Evolutionary conservation across 2,113 vertebrate genomes (phyloP).

Genomic region (Austrofundulus limnaeus): DNA sequence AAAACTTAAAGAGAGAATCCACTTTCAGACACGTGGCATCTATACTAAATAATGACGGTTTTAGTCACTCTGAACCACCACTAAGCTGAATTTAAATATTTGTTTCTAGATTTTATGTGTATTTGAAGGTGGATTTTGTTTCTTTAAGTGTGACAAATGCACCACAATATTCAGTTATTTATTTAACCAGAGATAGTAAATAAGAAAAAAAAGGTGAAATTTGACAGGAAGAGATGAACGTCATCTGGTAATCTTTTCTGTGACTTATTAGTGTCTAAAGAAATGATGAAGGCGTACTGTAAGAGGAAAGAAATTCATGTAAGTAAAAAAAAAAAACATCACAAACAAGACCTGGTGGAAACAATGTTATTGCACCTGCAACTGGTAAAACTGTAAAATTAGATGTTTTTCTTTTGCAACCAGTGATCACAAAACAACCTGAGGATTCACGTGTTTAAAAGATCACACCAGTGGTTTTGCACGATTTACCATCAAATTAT

Average conservation of each 20-base stretch:
- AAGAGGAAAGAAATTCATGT: slow-evolving; percentile 35
- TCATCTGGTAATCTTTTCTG: slow-evolving; percentile 40
- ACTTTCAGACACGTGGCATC: slow-evolving; percentile 24
- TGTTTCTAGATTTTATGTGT: not conserved
- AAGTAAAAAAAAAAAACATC: slow-evolving; percentile 10
- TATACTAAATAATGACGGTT: too few species aligned
- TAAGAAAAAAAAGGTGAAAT: slow-evolving; percentile 13
- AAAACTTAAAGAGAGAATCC: slow-evolving; percentile 34
- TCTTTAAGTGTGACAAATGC: slow-evolving; percentile 52
- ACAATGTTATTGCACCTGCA: slow-evolving; percentile 49
- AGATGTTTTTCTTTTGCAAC: slow-evolving; percentile 16
- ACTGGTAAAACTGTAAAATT: slow-evolving; percentile 37
- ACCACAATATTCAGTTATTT: slow-evolving; percentile 35
- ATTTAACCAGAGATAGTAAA: slow-evolving; percentile 25
- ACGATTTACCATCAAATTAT: not conserved
- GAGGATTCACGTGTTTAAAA: slow-evolving; percentile 44
- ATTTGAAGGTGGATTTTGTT: slow-evolving; percentile 36
- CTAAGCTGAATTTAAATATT: too few species aligned
- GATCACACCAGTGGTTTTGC: slow-evolving; percentile 52
- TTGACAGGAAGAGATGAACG: slow-evolving; percentile 23
- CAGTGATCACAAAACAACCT: slow-evolving; percentile 31
- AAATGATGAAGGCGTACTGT: slow-evolving; percentile 38
- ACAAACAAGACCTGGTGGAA: slow-evolving; percentile 61
- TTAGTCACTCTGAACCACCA: too few species aligned
- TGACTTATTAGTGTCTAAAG: slow-evolving; percentile 53